Evolutionary conservation across 2,888 invertebrate species (phyloP).

Genomic region (Idaea dimidiata): DNA sequence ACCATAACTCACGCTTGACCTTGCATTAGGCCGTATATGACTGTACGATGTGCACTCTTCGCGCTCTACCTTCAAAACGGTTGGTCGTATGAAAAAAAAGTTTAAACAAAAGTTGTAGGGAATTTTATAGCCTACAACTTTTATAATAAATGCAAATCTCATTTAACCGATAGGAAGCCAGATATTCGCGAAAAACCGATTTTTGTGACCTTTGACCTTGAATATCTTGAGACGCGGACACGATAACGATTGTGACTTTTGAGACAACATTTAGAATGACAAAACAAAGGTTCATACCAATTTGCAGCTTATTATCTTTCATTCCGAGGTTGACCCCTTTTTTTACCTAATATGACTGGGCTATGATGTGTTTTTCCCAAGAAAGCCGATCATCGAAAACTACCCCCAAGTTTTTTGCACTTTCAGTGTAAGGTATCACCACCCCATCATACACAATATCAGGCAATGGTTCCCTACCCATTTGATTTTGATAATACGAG

Average conservation of each 20-base stretch:
- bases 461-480: too few species aligned
- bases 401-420: too few species aligned
- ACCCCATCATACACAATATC: too few species aligned
- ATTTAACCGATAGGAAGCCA: conserved; percentile 20
- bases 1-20: conserved; percentile 31
- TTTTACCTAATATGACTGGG: conserved; percentile 2
- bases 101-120: conserved; percentile 24
- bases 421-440: too few species aligned
- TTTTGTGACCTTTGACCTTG: conserved; percentile 14
- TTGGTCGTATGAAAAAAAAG: conserved; percentile 28
- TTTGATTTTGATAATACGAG: too few species aligned
- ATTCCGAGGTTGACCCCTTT: conserved; percentile 11
- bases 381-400: too few species aligned
- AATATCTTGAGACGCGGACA: conserved; percentile 19
- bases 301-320: conserved; percentile 18
- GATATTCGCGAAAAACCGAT: conserved; percentile 16
- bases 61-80: conserved; percentile 27
- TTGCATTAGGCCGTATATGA: conserved; percentile 31
- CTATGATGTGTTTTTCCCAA: too few species aligned
- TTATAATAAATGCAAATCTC: conserved; percentile 19
- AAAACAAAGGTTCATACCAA: conserved; percentile 17
- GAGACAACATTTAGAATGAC: conserved; percentile 17
- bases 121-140: conserved; percentile 24
- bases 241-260: conserved; percentile 16
- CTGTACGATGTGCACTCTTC: conserved; percentile 25